Conservation (phyloP, 2,797 vertebrate species). For the Calcarius lapponicus region DNA sequence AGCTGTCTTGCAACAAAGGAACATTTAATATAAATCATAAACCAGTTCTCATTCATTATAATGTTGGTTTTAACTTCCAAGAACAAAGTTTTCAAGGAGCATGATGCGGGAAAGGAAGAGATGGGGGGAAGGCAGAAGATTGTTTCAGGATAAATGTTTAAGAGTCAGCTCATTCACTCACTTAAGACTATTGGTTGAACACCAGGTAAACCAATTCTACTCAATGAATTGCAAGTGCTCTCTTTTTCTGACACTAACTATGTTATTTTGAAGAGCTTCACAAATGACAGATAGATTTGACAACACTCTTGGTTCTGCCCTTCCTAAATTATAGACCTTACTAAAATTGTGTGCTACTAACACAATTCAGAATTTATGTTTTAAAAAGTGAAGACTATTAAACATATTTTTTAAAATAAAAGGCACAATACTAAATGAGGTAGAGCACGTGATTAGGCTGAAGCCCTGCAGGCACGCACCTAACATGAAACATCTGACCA, state of each 20-base stretch:
- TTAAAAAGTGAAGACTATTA: neutral
- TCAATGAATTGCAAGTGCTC: neutral
- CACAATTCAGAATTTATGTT: neutral
- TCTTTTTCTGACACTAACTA: neutral
- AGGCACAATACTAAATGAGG: neutral
- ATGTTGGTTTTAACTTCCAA: neutral
- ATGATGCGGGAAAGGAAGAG: rapidly evolving
- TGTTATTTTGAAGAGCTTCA: neutral
- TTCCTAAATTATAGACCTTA: neutral
- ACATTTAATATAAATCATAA: neutral
- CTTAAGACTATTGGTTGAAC: neutral
- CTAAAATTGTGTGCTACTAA: neutral
- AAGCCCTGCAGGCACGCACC: neutral
- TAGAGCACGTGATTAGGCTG: neutral
- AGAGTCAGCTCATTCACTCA: neutral
- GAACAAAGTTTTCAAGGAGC: neutral
- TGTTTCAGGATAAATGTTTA: neutral
- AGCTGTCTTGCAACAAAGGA: neutral
- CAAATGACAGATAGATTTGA: neutral
- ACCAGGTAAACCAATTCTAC: neutral
- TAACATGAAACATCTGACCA: neutral
- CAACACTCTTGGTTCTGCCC: neutral
- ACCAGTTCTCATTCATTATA: neutral
- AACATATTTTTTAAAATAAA: neutral
- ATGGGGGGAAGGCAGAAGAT: neutral